Evolutionary conservation across 2,113 vertebrate genomes (phyloP).

Genomic region (Excalfactoria chinensis): DNA sequence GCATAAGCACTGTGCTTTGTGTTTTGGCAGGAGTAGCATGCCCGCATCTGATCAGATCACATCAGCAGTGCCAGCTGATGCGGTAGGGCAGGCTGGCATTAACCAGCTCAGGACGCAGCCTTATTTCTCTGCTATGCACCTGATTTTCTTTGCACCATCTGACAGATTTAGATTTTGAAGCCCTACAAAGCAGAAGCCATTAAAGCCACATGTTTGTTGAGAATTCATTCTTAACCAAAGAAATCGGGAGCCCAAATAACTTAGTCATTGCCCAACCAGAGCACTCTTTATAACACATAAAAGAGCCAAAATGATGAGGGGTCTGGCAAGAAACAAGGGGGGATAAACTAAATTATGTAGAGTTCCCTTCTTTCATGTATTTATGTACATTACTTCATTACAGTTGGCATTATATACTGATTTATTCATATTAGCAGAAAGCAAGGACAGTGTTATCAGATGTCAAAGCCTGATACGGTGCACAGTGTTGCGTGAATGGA

Average conservation of each 20-base stretch:
- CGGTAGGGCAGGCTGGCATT: slow-evolving; percentile 39
- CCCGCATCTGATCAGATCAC: slow-evolving; percentile 65
- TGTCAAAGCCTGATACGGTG: neutral
- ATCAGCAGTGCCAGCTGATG: slow-evolving; percentile 68
- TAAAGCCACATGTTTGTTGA: neutral
- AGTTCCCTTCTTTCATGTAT: neutral
- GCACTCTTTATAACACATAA: neutral
- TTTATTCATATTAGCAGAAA: neutral
- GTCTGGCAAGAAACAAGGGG: neutral
- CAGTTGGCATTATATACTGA: neutral
- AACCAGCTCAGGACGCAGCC: neutral
- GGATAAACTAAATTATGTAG: neutral
- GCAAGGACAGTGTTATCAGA: neutral
- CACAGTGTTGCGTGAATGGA: neutral
- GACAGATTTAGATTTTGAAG: neutral
- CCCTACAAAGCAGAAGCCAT: neutral
- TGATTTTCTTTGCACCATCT: neutral
- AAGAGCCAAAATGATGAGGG: neutral
- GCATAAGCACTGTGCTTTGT: slow-evolving; percentile 58
- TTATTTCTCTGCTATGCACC: slow-evolving; percentile 18
- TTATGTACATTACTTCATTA: neutral
- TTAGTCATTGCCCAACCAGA: neutral
- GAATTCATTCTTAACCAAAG: neutral
- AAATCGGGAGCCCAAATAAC: neutral
- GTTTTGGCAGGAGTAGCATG: slow-evolving; percentile 65